Base-by-base conservation (phyloP, 2,888 invertebrate genomes). In the Alloplasta piceator region DNA sequence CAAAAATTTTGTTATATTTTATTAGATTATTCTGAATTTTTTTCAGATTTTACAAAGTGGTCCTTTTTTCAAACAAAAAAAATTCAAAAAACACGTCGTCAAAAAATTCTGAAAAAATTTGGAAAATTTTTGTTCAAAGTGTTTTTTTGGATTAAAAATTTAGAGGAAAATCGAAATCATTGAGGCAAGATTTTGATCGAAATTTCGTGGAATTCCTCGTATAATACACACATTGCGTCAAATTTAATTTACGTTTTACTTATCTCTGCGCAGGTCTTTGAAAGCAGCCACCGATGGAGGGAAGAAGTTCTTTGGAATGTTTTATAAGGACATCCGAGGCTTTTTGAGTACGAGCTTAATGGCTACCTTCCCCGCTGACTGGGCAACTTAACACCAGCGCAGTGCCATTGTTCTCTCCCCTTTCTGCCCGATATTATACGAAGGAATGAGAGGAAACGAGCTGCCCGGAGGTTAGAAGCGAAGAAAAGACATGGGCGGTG, bases 281-380 rank as follows among this genome's bases (percentile, higher is more conserved):
- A 58, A 70, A 48, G 36, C 5, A 3, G 12, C 12, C 14, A 12
- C 52, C 12, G 52, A 12, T 6, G 14, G 2, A 12, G 38, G 26
- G 16, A n/a, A 6, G 43, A 48, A 52, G 26, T 39, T 68, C 52
- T 52, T 38, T 36, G 0, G 50, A 76, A 48, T 73, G 64, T 77
- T 81, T 75, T 67, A 67, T 74, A 64, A 58, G 70, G 55, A 52
- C 52, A 78, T 74, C 46, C 64, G 26, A 60, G 70, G 73, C 77
- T 70, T 78, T 74, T 77, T 70, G 64, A 77, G 73, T 61, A 52
- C 68, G 60, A 70, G 73, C 80, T 81, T 81, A 78, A 81, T 81
- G 77, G 80, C 58, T 46, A 66, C 46, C 58, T 73, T 26, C 77
- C 80, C 60, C 70, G 77, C 77, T 81, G 77, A 74, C 80, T 74